phyloP scores from a whole-genome alignment of 2,797 vertebrate genomes.

The Denticeps clupeoides region DNA sequence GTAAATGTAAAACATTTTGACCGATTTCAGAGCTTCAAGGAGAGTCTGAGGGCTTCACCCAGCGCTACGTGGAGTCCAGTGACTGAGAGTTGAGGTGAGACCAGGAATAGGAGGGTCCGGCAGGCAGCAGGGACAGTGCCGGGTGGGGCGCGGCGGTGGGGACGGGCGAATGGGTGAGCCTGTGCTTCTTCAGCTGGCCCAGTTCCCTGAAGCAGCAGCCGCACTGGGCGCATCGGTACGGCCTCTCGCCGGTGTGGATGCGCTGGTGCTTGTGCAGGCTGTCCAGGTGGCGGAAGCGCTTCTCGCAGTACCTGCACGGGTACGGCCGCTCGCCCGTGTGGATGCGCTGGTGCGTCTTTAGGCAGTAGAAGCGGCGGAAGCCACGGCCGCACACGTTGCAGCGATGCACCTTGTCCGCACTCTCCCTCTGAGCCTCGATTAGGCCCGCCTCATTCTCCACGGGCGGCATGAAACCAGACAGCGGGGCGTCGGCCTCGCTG shows the following conservation, averaged over 20 bases:
- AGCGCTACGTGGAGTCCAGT: constrained; percentile 34
- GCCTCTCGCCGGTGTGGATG: constrained; percentile 43
- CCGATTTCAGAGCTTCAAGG: too few relatives aligned
- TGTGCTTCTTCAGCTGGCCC: constrained; percentile 43
- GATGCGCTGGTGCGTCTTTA: constrained; percentile 45
- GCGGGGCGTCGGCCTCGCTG: constrained; percentile 3
- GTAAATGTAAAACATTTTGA: too few relatives aligned
- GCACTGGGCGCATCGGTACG: constrained; percentile 40
- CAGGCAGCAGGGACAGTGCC: constrained; percentile 19
- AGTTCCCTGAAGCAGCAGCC: constrained; percentile 43
- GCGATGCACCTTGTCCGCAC: constrained; percentile 36
- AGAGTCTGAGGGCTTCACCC: too few relatives aligned
- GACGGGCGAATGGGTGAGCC: constrained; percentile 37
- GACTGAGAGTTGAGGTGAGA: constrained; percentile 35
- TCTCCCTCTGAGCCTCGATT: constrained; percentile 10
- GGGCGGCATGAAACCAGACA: constrained; percentile 19
- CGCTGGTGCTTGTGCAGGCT: constrained; percentile 46
- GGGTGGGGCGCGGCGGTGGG: constrained; percentile 15
- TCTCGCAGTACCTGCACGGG: constrained; percentile 42
- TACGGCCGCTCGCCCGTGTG: constrained; percentile 42
- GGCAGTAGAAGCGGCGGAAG: constrained; percentile 43
- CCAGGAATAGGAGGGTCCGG: constrained; percentile 29
- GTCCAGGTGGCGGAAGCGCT: constrained; percentile 43
- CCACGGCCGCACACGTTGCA: constrained; percentile 41
- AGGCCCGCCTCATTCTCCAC: constrained; percentile 6